phyloP scores from a whole-genome alignment of 2,797 vertebrate genomes.

The Gallinago solitaria region DNA sequence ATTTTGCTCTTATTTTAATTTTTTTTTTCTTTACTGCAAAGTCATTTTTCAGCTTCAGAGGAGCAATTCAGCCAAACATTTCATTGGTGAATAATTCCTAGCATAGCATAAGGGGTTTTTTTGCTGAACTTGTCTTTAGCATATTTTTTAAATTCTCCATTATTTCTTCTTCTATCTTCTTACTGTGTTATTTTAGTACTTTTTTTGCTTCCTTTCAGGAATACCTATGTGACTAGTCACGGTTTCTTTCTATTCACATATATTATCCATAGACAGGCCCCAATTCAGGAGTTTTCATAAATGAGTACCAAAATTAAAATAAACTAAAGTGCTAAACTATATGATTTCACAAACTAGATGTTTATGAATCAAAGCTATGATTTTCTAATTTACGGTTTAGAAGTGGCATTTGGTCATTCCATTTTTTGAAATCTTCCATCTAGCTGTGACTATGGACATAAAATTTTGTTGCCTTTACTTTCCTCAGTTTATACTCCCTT shows the following conservation, averaged over 20 bases:
- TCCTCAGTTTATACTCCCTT: neutral
- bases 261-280: neutral
- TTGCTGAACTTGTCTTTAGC: neutral
- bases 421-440: neutral
- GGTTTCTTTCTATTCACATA: neutral
- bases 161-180: neutral
- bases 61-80: neutral
- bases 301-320: neutral
- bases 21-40: neutral
- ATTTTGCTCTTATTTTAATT: neutral
- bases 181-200: neutral
- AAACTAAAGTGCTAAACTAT: neutral
- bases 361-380: neutral
- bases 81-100: neutral
- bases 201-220: neutral
- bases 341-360: neutral
- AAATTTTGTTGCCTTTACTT: neutral
- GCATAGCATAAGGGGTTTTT: neutral
- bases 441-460: neutral
- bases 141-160: neutral
- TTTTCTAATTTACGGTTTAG: neutral
- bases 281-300: neutral
- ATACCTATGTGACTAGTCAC: neutral
- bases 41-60: neutral
- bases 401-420: neutral